Percentiles rank a stretch among this genome's conserved stretches.
phyloP scores from a whole-genome alignment of 2,797 vertebrate species.

The Characodon lateralis region DNA sequence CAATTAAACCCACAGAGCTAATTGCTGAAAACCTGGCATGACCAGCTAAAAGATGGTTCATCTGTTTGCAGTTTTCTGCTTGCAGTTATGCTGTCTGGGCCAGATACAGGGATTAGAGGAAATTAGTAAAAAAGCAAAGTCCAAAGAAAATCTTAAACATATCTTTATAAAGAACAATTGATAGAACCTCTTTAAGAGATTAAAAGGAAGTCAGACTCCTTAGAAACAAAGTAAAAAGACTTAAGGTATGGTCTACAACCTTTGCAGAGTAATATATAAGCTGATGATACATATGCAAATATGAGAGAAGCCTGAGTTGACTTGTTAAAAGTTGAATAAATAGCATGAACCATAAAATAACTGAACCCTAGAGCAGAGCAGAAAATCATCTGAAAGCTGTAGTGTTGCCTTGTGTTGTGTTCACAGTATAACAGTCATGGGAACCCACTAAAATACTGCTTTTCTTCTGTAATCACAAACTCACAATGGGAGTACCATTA shows the following conservation, averaged over 20 bases:
- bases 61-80: background rate
- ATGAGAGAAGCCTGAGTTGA: background rate
- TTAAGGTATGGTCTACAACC: background rate
- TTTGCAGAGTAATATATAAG: background rate
- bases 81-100: too few species aligned
- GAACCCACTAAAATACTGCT: background rate
- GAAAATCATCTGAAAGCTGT: constrained; percentile 1
- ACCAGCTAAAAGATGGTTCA: background rate
- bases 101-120: too few species aligned
- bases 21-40: background rate
- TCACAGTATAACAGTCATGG: background rate
- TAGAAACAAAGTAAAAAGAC: background rate
- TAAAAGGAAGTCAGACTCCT: background rate
- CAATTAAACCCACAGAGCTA: background rate
- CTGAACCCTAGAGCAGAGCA: background rate
- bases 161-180: background rate
- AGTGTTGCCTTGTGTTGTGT: background rate
- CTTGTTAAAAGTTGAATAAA: background rate
- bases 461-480: background rate
- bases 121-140: too few species aligned
- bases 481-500: constrained; percentile 17
- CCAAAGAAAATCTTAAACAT: background rate
- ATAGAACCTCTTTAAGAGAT: background rate
- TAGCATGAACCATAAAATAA: constrained; percentile 1
- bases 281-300: background rate